Evolutionary conservation across 2,888 invertebrate species (phyloP).

Genomic region (Eristalis pertinax): DNA sequence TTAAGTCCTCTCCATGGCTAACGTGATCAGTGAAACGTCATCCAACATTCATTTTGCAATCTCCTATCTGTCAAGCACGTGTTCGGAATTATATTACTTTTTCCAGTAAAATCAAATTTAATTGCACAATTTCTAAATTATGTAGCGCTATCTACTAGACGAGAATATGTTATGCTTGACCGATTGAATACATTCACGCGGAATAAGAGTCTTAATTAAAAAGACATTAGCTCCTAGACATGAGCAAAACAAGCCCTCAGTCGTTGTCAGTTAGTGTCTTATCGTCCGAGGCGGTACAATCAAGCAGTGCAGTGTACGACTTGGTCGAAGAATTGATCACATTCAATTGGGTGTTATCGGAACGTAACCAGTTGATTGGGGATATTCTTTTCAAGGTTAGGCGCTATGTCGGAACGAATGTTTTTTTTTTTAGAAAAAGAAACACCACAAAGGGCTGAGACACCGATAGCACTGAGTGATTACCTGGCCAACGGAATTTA

Average conservation of each 20-base stretch:
- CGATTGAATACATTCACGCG: conserved; percentile 22
- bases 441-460: background rate
- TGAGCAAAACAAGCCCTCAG: background rate
- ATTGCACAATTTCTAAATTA: conserved; percentile 38
- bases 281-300: conserved; percentile 5
- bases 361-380: conserved; percentile 12
- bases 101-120: background rate
- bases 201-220: conserved; percentile 42
- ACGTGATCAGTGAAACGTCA: conserved; percentile 32
- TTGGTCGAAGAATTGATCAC: conserved; percentile 7
- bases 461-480: conserved; percentile 34
- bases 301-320: background rate
- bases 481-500: background rate
- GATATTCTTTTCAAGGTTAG: background rate
- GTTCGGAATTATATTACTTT: conserved; percentile 11
- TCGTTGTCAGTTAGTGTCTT: background rate
- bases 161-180: conserved; percentile 10
- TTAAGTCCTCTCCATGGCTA: background rate
- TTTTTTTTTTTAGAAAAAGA: conserved; percentile 3
- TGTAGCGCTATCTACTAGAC: conserved; percentile 20
- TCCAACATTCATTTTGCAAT: conserved; percentile 18
- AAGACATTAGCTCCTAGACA: conserved; percentile 31
- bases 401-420: conserved; percentile 8
- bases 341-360: conserved; percentile 23
- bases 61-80: conserved; percentile 16